A percentile compares a stretch with the other conserved stretches of the same genome.
phyloP scores from a whole-genome alignment of 1,140 invertebrate species.

The Tribolium castaneum region DNA sequence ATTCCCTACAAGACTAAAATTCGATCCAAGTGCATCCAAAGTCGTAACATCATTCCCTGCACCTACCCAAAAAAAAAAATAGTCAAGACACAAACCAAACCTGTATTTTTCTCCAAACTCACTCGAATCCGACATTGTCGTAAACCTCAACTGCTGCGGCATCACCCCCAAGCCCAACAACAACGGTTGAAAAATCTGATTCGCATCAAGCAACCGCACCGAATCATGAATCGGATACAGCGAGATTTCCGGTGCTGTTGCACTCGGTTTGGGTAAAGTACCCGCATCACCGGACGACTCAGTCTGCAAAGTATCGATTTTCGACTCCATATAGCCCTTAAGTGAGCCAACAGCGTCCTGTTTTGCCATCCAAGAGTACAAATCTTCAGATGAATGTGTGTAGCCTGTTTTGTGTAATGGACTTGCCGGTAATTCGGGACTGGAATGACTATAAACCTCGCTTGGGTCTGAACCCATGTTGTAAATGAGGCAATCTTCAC shows the following conservation, averaged over 20 bases:
- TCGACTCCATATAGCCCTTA: constrained; percentile 66
- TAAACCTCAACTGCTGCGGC: constrained; percentile 82
- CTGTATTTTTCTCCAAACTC: constrained; percentile 1
- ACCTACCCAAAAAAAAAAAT: constrained; percentile 52
- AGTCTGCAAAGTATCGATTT: constrained; percentile 71
- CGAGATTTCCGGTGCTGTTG: constrained; percentile 65
- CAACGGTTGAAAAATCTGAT: constrained; percentile 92
- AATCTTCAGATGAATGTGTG: constrained; percentile 77
- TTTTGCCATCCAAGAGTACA: constrained; percentile 96
- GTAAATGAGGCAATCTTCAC: constrained; percentile 72
- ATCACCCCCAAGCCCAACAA: constrained; percentile 86
- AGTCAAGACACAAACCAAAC: constrained; percentile 17
- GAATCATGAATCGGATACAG: constrained; percentile 85
- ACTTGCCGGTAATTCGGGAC: constrained; percentile 63
- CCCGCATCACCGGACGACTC: constrained; percentile 65
- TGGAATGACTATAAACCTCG: constrained; percentile 64
- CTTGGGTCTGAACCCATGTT: constrained; percentile 72
- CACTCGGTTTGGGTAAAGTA: constrained; percentile 62
- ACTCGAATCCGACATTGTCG: constrained; percentile 60
- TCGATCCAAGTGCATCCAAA: constrained; percentile 89
- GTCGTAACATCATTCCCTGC: constrained; percentile 70
- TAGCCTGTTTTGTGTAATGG: constrained; percentile 64
- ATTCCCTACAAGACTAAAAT: constrained; percentile 86
- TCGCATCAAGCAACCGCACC: constrained; percentile 86
- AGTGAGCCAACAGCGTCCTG: constrained; percentile 72